Base-by-base conservation (phyloP, 2,113 vertebrate species). In the Donacobius atricapilla region DNA sequence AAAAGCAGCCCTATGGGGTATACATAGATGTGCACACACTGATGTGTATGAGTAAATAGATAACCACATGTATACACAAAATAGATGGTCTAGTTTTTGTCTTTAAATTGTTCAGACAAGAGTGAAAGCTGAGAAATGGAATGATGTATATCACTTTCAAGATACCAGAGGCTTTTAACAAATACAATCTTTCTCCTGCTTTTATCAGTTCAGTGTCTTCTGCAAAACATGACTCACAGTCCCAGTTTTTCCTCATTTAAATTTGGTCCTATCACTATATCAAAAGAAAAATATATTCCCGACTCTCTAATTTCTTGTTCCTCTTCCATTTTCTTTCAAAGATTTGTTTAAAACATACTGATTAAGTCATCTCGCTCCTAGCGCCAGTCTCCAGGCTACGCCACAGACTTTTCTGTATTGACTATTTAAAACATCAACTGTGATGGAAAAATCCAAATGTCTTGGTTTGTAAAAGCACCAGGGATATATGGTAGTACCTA, bases 91-190 rank as follows among this genome's bases (percentile, higher is more conserved):
- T 78, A 40, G 20, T 63, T 93, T 94, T 91, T 93, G 90, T 92
- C 47, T 92, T 85, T 78, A 73, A 90, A 66, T 83, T 93, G 79
- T 83, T 92, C 86, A 90, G 91, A 85, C 25, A 50, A 47, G 61
- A 94, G 17, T 70, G 76, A 96, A 94, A 93, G 72, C 56, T 16
- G 8, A 94, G 93, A 94, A 95, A 95, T 75, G 12, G 60, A 96
- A 93, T 58, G 56, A 93, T 83, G 51, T 60, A 80, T 94, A 95
- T 83, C 71, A 68, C 39, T 95, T 91, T 51, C 82, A 83, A 90
- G 79, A 58, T 81, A 83, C 60, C 44, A 77, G 64, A 96, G 56
- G 48, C 68, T 94, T 96, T 95, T 83, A 96, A 90, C 64, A 93
- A 93, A 93, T 39, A 78, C 79, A 86, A 25, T 90, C 85, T 93